Evolutionary conservation across 2,888 invertebrate genomes (phyloP).

Genomic region (Portevinia maculata): DNA sequence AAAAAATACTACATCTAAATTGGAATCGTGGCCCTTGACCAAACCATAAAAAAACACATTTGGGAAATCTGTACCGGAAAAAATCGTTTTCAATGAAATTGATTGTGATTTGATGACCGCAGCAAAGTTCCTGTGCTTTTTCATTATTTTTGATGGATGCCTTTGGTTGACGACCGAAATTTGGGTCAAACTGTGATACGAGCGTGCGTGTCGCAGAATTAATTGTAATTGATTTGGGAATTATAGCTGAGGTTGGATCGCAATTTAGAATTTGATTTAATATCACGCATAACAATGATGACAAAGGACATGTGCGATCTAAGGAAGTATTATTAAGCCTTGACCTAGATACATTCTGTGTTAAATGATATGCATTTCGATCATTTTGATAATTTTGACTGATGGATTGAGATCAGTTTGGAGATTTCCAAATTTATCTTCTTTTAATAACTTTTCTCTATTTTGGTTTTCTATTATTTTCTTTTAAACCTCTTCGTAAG

Average conservation of each 20-base stretch:
- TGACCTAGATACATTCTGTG: constrained; percentile 9
- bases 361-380: too few species aligned
- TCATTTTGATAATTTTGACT: too few species aligned
- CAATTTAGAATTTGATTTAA: not conserved
- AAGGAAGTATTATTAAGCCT: not conserved
- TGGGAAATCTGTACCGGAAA: constrained; percentile 25
- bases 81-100: constrained; percentile 29
- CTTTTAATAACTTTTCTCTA: too few species aligned
- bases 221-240: constrained; percentile 18
- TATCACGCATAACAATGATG: constrained; percentile 3
- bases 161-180: not conserved
- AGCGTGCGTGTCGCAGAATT: constrained; percentile 9
- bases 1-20: constrained; percentile 13
- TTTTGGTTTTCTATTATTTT: too few species aligned
- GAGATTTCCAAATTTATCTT: too few species aligned
- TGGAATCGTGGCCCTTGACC: constrained; percentile 37
- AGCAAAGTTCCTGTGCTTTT: constrained; percentile 12
- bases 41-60: constrained; percentile 34
- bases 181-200: constrained; percentile 22
- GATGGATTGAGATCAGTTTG: too few species aligned
- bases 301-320: not conserved
- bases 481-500: too few species aligned
- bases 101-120: constrained; percentile 31
- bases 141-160: constrained; percentile 6
- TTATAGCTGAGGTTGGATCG: constrained; percentile 22